phyloP scores from a whole-genome alignment of 2,888 invertebrate genomes.

The Chaetoderma sp. region DNA sequence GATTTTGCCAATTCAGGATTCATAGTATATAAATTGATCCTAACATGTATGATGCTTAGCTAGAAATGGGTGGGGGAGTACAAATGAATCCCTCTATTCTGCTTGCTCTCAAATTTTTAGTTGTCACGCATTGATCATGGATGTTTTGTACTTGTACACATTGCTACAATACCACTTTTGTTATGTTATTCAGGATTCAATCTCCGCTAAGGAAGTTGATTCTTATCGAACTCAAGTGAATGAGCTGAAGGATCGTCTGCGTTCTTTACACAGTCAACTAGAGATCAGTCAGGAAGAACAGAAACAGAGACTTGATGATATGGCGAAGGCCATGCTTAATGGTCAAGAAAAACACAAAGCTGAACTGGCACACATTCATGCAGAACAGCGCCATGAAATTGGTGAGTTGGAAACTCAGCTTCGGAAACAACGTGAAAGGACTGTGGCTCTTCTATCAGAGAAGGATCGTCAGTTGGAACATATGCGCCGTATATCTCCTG shows the following conservation, averaged over 20 bases:
- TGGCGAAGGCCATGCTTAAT: slow-evolving; percentile 56
- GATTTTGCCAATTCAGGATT: too few relatives aligned
- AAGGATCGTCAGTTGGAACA: slow-evolving; percentile 75
- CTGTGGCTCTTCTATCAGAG: slow-evolving; percentile 82
- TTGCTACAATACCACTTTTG: too few relatives aligned
- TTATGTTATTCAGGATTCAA: slow-evolving; percentile 48
- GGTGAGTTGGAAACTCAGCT: slow-evolving; percentile 61
- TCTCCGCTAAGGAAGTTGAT: slow-evolving; percentile 53
- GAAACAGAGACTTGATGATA: slow-evolving; percentile 50
- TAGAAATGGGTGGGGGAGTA: too few relatives aligned
- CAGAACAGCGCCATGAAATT: slow-evolving; percentile 78
- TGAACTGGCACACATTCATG: slow-evolving; percentile 63
- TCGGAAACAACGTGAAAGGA: slow-evolving; percentile 83
- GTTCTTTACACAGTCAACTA: slow-evolving; percentile 45
- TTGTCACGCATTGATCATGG: too few relatives aligned
- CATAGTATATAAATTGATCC: too few relatives aligned
- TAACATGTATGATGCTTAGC: too few relatives aligned
- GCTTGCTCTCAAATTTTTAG: too few relatives aligned
- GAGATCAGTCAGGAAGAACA: slow-evolving; percentile 70
- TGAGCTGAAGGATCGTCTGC: slow-evolving; percentile 71
- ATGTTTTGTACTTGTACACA: too few relatives aligned
- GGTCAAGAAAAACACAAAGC: slow-evolving; percentile 67
- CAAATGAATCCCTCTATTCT: too few relatives aligned
- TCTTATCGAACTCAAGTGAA: slow-evolving; percentile 72
- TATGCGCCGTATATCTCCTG: slow-evolving; percentile 59